Percentiles rank a stretch among this genome's conserved stretches.
Conservation (phyloP, 2,113 vertebrate genomes). For the Orycteropus afer region DNA sequence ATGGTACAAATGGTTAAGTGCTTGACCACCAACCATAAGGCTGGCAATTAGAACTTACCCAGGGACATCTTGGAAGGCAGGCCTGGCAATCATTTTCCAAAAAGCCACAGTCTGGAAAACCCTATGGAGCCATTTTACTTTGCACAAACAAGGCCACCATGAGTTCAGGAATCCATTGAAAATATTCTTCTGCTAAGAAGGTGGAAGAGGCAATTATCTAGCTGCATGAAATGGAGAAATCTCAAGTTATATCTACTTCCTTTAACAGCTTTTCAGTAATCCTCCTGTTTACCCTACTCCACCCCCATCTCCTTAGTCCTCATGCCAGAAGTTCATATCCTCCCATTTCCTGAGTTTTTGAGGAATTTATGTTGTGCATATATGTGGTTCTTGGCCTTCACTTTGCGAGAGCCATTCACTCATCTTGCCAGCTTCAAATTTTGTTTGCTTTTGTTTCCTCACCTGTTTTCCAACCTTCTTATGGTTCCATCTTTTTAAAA, state of each 20-base stretch:
- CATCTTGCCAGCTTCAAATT: not conserved
- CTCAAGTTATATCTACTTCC: not conserved
- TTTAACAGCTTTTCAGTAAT: not conserved
- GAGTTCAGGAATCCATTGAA: not conserved
- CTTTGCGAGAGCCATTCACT: not conserved
- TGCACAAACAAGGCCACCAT: not conserved
- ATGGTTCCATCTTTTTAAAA: not conserved
- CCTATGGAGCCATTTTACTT: not conserved
- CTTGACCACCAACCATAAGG: not conserved
- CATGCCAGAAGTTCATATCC: too few species aligned
- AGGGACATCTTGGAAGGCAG: not conserved
- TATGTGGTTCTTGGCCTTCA: not conserved
- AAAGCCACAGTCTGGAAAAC: not conserved
- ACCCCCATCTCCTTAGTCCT: not conserved
- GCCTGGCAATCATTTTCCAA: not conserved
- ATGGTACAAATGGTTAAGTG: not conserved
- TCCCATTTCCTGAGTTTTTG: not conserved
- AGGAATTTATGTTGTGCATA: fast-evolving
- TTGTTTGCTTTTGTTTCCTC: not conserved
- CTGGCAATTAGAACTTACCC: not conserved
- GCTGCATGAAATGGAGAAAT: not conserved
- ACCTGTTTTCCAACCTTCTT: not conserved
- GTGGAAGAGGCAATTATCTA: not conserved
- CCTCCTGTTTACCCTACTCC: not conserved
- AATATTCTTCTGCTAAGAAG: not conserved